These are phyloP conservation scores for Corvus hawaiiensis DNA, from an alignment of 2,113 vertebrate species.

Conservation along the genomic window DNA sequence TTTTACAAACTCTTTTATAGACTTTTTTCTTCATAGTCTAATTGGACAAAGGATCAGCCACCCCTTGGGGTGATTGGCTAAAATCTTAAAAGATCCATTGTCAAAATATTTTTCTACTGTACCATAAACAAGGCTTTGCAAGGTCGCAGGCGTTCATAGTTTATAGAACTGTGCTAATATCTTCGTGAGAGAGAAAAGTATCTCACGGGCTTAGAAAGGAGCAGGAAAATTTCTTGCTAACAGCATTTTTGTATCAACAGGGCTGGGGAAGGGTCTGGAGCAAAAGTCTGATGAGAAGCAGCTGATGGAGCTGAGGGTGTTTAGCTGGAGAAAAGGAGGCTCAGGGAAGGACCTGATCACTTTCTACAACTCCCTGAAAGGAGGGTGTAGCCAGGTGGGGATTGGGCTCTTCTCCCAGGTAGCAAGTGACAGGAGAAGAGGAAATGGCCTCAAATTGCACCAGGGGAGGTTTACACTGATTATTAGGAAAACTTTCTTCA, in stretches of 20 bases:
- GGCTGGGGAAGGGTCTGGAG: neutral
- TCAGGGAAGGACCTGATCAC: neutral
- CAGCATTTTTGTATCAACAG: rapidly evolving
- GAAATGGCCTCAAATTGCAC: neutral
- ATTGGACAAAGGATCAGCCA: too few relatives aligned
- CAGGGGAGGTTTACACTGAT: neutral
- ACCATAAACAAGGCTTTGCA: too few relatives aligned
- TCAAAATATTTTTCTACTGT: too few relatives aligned
- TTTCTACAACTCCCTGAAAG: neutral
- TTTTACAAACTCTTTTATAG: too few relatives aligned
- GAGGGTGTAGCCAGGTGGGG: neutral
- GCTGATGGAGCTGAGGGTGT: neutral
- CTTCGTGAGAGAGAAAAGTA: too few relatives aligned
- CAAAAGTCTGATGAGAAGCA: neutral
- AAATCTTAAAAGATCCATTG: too few relatives aligned
- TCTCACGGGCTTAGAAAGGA: too few relatives aligned
- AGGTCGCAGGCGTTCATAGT: too few relatives aligned
- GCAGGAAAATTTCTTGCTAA: too few relatives aligned
- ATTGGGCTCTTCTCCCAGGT: neutral
- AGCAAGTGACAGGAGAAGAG: neutral
- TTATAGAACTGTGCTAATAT: too few relatives aligned
- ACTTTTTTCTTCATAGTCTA: too few relatives aligned
- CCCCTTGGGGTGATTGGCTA: too few relatives aligned
- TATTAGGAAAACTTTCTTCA: neutral
- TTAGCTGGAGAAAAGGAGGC: neutral